Percentiles rank a stretch among this genome's conserved stretches.
Evolutionary conservation across 1,140 invertebrate species (phyloP).

Genomic region (Chrysopa pallens): DNA sequence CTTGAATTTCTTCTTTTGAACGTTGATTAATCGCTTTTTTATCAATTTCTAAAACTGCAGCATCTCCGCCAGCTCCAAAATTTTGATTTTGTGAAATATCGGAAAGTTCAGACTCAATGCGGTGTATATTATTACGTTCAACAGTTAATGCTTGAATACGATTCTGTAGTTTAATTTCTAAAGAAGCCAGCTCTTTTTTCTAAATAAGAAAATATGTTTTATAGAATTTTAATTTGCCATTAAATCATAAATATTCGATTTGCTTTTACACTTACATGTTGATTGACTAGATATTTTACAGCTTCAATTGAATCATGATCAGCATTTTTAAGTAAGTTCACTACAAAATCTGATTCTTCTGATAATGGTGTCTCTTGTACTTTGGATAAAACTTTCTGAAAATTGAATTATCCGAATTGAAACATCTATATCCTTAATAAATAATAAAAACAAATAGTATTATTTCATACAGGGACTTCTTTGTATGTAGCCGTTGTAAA

Average conservation of each 20-base stretch:
- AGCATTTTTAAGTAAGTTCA: slow-evolving; percentile 17
- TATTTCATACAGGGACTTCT: too few species aligned
- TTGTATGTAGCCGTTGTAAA: too few species aligned
- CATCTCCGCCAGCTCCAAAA: slow-evolving; percentile 19
- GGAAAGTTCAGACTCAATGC: slow-evolving; percentile 40
- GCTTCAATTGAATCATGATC: slow-evolving; percentile 31
- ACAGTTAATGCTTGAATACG: slow-evolving; percentile 39
- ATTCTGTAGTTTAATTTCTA: slow-evolving; percentile 41
- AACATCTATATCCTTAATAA: too few species aligned
- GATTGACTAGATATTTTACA: slow-evolving; percentile 37
- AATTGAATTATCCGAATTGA: not conserved
- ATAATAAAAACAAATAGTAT: too few species aligned
- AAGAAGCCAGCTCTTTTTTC: slow-evolving; percentile 35
- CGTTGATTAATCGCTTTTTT: slow-evolving; percentile 19
- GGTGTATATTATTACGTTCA: slow-evolving; percentile 37
- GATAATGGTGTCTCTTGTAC: slow-evolving; percentile 12
- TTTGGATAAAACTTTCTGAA: slow-evolving; percentile 15
- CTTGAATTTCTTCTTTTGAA: slow-evolving; percentile 26
- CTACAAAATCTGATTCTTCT: slow-evolving; percentile 13
- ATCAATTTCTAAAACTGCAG: slow-evolving; percentile 24
- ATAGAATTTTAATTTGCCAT: too few species aligned
- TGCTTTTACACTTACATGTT: slow-evolving; percentile 33
- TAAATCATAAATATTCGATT: not conserved
- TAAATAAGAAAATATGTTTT: slow-evolving; percentile 6
- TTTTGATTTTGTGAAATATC: slow-evolving; percentile 20